phyloP scores from a whole-genome alignment of 2,113 vertebrate species.

The Crotophaga sulcirostris region DNA sequence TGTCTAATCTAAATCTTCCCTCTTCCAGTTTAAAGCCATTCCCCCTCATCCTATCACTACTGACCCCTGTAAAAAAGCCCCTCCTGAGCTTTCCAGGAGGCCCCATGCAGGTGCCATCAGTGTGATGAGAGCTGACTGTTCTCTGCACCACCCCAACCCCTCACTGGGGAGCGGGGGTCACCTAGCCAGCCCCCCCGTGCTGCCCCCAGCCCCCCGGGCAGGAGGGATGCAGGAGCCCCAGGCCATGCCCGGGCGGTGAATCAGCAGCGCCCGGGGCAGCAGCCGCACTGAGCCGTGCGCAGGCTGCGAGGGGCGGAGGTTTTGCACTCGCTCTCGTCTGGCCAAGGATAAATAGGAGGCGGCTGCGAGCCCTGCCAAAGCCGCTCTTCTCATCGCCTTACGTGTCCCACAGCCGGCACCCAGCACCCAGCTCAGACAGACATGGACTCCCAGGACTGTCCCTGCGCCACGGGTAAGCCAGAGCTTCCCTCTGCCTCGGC shows the following conservation, averaged over 20 bases:
- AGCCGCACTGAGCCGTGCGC: slow-evolving; percentile 58
- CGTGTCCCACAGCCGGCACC: background rate
- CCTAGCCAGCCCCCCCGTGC: background rate
- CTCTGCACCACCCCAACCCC: background rate
- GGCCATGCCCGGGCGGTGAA: background rate
- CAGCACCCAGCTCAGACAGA: background rate
- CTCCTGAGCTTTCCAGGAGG: too few species aligned
- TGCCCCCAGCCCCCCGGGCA: background rate
- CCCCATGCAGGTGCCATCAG: background rate
- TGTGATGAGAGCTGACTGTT: background rate
- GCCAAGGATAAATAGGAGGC: slow-evolving; percentile 68
- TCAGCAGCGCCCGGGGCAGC: slow-evolving; percentile 52
- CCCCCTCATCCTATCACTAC: too few species aligned
- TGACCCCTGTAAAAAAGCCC: too few species aligned
- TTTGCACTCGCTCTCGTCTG: slow-evolving; percentile 32
- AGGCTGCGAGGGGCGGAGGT: slow-evolving; percentile 64
- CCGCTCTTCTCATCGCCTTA: background rate
- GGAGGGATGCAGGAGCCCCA: background rate
- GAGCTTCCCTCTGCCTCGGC: background rate
- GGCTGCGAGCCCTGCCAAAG: background rate
- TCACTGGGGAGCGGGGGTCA: background rate
- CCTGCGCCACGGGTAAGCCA: slow-evolving; percentile 73
- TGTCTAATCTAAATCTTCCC: too few species aligned
- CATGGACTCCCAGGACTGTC: slow-evolving; percentile 78
- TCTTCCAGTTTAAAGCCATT: too few species aligned